Conservation (phyloP, 2,888 invertebrate species). For the Epistrophe eligans region DNA sequence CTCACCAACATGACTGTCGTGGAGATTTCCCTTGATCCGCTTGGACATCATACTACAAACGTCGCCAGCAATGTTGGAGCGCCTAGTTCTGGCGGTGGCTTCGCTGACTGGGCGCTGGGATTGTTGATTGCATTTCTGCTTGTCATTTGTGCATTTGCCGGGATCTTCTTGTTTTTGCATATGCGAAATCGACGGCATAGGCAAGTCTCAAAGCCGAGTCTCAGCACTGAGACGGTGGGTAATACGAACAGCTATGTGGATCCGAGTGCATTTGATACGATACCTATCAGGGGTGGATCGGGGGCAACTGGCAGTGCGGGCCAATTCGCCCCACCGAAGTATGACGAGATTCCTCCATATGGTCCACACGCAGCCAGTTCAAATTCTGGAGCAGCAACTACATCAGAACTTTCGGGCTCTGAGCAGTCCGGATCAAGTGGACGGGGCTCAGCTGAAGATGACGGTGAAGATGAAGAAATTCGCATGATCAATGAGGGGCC, state of each 20-base stretch:
- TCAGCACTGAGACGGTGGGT: slow-evolving; percentile 90
- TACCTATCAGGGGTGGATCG: slow-evolving; percentile 89
- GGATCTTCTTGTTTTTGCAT: slow-evolving; percentile 93
- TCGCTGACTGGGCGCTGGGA: slow-evolving; percentile 95
- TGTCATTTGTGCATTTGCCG: slow-evolving; percentile 92
- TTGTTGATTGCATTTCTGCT: slow-evolving; percentile 92
- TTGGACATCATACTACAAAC: slow-evolving; percentile 87
- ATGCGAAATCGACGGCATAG: slow-evolving; percentile 90
- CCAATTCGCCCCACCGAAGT: slow-evolving; percentile 95
- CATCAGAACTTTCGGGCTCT: slow-evolving; percentile 96
- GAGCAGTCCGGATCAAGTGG: slow-evolving; percentile 98
- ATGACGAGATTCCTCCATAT: slow-evolving; percentile 95
- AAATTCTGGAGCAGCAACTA: slow-evolving; percentile 91
- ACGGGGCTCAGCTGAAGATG: slow-evolving; percentile 97
- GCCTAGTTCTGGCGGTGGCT: slow-evolving; percentile 86
- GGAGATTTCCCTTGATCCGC: slow-evolving; percentile 90
- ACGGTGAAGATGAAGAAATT: slow-evolving; percentile 97
- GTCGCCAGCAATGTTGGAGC: slow-evolving; percentile 85
- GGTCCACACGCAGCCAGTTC: slow-evolving; percentile 91
- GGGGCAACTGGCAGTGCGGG: slow-evolving; percentile 81
- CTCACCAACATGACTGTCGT: slow-evolving; percentile 93
- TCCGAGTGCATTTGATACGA: slow-evolving; percentile 94
- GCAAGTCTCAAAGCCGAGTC: slow-evolving; percentile 90
- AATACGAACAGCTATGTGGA: slow-evolving; percentile 94
- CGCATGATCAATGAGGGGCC: slow-evolving; percentile 98